Percentiles rank a stretch among this genome's conserved stretches.
Evolutionary conservation across 2,797 vertebrate genomes (phyloP).

Genomic region (Sebastes nivosus): DNA sequence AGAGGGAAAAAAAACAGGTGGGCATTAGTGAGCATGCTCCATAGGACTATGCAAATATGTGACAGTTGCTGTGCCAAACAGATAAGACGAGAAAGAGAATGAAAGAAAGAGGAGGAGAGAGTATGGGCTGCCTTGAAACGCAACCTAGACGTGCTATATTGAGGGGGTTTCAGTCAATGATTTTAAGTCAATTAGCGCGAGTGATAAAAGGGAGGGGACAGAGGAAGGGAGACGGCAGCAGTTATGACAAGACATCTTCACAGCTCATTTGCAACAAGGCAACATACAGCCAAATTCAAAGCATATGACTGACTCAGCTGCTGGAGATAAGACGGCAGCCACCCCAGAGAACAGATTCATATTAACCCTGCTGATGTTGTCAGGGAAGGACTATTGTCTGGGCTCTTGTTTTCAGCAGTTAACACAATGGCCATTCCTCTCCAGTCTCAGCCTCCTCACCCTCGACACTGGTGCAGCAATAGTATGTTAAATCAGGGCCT

Average conservation of each 20-base stretch:
- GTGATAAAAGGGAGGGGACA: slow-evolving; percentile 43
- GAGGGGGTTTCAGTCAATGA: slow-evolving; percentile 52
- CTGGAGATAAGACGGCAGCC: slow-evolving; percentile 41
- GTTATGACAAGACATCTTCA: slow-evolving; percentile 62
- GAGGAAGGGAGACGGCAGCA: slow-evolving; percentile 58
- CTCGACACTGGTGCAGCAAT: slow-evolving; percentile 17
- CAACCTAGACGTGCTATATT: slow-evolving; percentile 21
- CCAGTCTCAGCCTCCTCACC: slow-evolving; percentile 15
- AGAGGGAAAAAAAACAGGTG: slow-evolving; percentile 21
- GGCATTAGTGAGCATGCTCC: slow-evolving; percentile 36
- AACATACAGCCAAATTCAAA: slow-evolving; percentile 49
- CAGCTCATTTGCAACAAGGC: slow-evolving; percentile 62
- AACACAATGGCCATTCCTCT: slow-evolving; percentile 41
- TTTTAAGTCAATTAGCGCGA: slow-evolving; percentile 70
- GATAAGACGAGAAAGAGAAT: slow-evolving; percentile 19
- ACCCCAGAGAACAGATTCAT: slow-evolving; percentile 39
- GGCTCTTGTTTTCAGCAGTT: slow-evolving; percentile 35
- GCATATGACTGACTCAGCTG: slow-evolving; percentile 53
- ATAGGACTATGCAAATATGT: slow-evolving; percentile 59
- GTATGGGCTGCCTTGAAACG: slow-evolving; percentile 24
- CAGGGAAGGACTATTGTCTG: slow-evolving; percentile 40
- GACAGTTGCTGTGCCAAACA: slow-evolving; percentile 49
- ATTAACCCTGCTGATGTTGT: slow-evolving; percentile 55
- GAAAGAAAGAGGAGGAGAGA: not conserved
- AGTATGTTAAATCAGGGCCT: slow-evolving; percentile 29